phyloP scores from a whole-genome alignment of 2,888 invertebrate genomes.

The Machimus rusticus region DNA sequence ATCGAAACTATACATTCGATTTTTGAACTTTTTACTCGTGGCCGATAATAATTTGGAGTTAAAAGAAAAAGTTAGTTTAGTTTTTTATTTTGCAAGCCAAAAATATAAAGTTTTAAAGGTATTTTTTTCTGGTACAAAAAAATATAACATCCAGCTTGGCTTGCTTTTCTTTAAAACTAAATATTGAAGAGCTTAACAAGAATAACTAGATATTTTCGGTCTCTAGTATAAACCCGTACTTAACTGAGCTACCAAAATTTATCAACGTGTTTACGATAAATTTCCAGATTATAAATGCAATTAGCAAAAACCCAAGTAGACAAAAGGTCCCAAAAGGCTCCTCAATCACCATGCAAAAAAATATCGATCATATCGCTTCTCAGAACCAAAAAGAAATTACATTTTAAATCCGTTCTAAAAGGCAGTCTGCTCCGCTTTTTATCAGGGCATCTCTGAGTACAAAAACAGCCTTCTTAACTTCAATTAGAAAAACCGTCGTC shows the following conservation, averaged over 20 bases:
- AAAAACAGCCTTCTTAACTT: not conserved
- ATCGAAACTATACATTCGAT: no score
- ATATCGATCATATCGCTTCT: not conserved
- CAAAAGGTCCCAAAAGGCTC: not conserved
- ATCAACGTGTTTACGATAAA: not conserved
- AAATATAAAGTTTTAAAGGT: no score
- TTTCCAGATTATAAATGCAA: not conserved
- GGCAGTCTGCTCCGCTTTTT: not conserved
- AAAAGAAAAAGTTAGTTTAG: no score
- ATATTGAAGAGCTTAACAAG: no score
- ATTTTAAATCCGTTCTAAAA: not conserved
- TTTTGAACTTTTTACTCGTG: no score
- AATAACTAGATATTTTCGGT: no score
- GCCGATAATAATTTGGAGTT: no score
- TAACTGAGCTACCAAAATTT: not conserved
- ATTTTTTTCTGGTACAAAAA: no score
- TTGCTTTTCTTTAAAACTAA: no score
- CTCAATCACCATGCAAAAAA: not conserved
- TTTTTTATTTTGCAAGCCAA: no score
- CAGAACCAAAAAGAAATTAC: not conserved
- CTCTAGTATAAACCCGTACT: no score
- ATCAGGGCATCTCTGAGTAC: not conserved
- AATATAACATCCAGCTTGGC: no score
- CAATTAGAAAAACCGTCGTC: not conserved
- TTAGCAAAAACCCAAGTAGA: not conserved